These are phyloP conservation scores for Penaeus indicus DNA, from an alignment of 1,140 invertebrate species.

Conservation along the genomic window DNA sequence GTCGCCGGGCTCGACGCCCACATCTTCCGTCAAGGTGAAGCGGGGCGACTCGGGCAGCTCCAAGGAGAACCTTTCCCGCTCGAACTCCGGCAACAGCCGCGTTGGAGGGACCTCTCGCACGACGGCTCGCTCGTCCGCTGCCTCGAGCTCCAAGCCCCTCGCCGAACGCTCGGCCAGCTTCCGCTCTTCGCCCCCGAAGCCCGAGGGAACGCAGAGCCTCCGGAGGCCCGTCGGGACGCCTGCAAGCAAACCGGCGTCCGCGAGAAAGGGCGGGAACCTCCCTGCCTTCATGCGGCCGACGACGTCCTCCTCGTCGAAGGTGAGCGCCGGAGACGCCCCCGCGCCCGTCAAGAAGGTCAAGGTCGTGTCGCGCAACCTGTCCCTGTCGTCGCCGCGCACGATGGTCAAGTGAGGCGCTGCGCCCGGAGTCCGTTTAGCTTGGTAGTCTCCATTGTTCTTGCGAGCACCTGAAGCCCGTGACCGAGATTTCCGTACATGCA, in stretches of 20 bases:
- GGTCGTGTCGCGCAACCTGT: slow-evolving; percentile 49
- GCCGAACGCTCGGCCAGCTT: slow-evolving; percentile 36
- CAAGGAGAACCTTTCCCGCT: slow-evolving; percentile 63
- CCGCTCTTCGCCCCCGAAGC: slow-evolving; percentile 43
- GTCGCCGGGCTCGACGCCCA: slow-evolving; percentile 11
- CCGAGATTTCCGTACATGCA: background rate
- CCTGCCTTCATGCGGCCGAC: slow-evolving; percentile 77
- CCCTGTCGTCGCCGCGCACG: slow-evolving; percentile 28
- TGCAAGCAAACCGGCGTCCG: slow-evolving; percentile 13
- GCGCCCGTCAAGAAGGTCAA: slow-evolving; percentile 53
- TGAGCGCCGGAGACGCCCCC: slow-evolving; percentile 24
- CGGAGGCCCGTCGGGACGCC: slow-evolving; percentile 26
- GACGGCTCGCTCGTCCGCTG: slow-evolving; percentile 27
- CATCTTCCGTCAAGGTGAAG: slow-evolving; percentile 55
- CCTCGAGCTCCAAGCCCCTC: slow-evolving; percentile 32
- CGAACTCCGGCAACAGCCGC: slow-evolving; percentile 64
- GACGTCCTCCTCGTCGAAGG: slow-evolving; percentile 76
- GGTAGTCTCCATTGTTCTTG: background rate
- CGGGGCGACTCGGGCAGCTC: slow-evolving; percentile 64
- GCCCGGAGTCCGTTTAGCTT: background rate
- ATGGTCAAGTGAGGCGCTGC: slow-evolving; percentile 50
- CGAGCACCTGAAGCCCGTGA: no score
- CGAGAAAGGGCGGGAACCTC: slow-evolving; percentile 52
- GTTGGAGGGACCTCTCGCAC: slow-evolving; percentile 23
- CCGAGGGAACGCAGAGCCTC: background rate